Conservation (phyloP, 2,113 vertebrate species). For the Erpornis zantholeuca region DNA sequence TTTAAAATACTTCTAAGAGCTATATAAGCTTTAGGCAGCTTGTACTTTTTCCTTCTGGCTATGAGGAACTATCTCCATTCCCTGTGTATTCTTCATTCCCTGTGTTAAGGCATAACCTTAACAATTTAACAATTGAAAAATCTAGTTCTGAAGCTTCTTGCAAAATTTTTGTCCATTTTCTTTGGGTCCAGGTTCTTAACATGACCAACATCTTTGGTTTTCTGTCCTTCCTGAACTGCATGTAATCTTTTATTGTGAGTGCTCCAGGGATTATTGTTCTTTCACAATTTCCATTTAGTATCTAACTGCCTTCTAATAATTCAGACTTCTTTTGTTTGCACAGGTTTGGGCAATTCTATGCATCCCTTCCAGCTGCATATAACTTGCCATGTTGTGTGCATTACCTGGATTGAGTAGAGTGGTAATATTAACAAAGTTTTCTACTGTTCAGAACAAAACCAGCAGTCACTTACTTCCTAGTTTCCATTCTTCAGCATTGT, state of each 20-base stretch:
- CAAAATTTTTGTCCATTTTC: neutral
- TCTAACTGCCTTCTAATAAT: neutral
- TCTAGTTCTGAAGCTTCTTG: neutral
- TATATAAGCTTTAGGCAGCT: neutral
- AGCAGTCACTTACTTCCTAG: neutral
- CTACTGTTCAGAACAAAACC: neutral
- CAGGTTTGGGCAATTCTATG: neutral
- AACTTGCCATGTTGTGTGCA: rapidly evolving
- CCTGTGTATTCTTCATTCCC: neutral
- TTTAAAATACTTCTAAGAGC: neutral
- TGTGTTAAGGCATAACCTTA: neutral
- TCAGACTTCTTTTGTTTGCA: neutral
- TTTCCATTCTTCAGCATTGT: neutral
- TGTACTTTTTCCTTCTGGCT: neutral
- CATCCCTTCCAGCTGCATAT: neutral
- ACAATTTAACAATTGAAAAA: neutral
- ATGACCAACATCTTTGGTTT: neutral
- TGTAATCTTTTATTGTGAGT: neutral
- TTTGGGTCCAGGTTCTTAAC: neutral
- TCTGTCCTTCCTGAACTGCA: neutral
- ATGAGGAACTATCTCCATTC: neutral
- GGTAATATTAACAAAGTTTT: neutral
- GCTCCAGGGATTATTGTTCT: neutral
- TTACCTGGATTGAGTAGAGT: neutral
- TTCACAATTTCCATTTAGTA: neutral